Evolutionary conservation across 1,140 invertebrate genomes (phyloP), one percentile per base, ranked within the genome.

Genomic region (Aethina tumida): DNA sequence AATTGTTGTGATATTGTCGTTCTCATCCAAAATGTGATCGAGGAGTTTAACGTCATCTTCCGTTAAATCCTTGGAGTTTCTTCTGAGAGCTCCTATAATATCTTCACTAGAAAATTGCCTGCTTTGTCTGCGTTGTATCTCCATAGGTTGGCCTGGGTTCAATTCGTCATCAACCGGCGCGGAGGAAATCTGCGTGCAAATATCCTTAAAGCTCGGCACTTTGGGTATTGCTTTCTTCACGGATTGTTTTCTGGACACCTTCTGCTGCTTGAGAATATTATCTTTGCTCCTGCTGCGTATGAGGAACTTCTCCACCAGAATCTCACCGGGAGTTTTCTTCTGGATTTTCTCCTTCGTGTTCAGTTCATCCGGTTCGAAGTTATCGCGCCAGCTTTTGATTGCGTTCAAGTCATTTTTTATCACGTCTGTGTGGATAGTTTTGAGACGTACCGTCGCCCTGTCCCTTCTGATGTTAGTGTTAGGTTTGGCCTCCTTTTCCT

Each of bases 241-340:
- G 6, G 61, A 60, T 18, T 55, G 32, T 0, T 56, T 52, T 0
- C 54, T 42, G 22, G 21, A 37, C 22, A 44, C 18, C 47, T 55
- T 53, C 10, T 38, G 15, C 16, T 35, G 35, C 25, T 41, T 24
- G 7, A 30, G 40, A 45, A 14, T 33, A 45, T 37, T 62, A 49
- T 17, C 49, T 45, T 36, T 67, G 58, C 30, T 59, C 32, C 71
- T 75, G 22, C 81, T 77, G 39, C 73, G 75, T 18, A 85, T 79
- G 8, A 77, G 60, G 59, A 84, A 84, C 56, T 83, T 81, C 52
- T 85, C 81, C 5, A 79, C 69, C n/a, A 84, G 53, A 35, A 79
- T 58, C 39, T 82, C 78, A 1, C 81, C 81, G 0, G 80, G 69
- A 0, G 77, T 73, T 50, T 82, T 84, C 45, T 45, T 51, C 22